A percentile compares a stretch with the other conserved stretches of the same genome.
Evolutionary conservation across 2,888 invertebrate species (phyloP).

Genomic region (Cyaniris semiargus): DNA sequence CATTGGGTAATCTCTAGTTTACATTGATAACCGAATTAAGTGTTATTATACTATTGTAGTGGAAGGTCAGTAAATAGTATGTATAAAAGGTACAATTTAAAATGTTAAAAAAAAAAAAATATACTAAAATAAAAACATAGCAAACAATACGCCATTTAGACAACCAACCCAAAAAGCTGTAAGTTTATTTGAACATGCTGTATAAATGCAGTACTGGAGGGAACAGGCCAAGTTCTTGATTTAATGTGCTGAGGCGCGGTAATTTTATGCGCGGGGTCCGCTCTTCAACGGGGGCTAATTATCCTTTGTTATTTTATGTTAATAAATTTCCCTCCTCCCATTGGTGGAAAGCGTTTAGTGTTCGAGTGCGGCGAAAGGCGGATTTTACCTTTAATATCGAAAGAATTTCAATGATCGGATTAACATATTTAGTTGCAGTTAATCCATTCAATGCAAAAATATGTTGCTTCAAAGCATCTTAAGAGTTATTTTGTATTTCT

Average conservation of each 20-base stretch:
- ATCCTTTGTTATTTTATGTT: conserved; percentile 78
- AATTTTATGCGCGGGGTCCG: conserved; percentile 57
- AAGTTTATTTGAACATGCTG: conserved; percentile 27
- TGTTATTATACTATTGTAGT: no score
- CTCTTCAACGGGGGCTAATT: conserved; percentile 61
- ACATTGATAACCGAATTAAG: no score
- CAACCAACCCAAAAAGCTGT: conserved; percentile 1
- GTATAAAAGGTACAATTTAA: background rate
- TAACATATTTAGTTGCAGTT: conserved; percentile 16
- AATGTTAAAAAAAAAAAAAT: no score
- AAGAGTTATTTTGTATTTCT: background rate
- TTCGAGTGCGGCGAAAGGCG: conserved; percentile 4
- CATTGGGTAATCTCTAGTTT: no score
- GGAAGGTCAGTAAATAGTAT: no score
- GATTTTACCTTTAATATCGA: background rate
- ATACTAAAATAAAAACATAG: background rate
- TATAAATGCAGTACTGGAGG: conserved; percentile 29
- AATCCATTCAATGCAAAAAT: conserved; percentile 11
- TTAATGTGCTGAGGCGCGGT: conserved; percentile 43
- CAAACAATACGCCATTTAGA: background rate
- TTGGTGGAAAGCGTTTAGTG: conserved; percentile 46
- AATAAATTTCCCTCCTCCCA: conserved; percentile 64
- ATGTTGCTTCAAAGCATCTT: background rate
- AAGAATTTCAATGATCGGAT: conserved; percentile 16
- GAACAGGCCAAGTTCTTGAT: conserved; percentile 42